phyloP scores from a whole-genome alignment of 2,888 invertebrate species.

The Cephonodes hylas region DNA sequence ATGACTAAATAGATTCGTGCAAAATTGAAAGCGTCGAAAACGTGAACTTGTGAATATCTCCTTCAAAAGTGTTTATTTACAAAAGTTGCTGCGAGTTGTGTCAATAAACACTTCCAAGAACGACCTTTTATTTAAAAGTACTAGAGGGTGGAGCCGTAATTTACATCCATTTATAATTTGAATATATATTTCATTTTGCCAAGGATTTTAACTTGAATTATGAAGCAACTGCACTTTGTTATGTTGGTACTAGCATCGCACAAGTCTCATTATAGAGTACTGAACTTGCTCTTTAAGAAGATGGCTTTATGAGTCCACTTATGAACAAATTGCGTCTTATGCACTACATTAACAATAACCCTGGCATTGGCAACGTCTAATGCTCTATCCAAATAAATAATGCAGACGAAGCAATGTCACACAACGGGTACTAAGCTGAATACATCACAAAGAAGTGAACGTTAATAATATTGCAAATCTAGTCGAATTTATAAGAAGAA shows the following conservation, averaged over 20 bases:
- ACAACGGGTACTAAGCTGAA: no score
- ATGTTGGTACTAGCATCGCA: not conserved
- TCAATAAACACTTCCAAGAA: conserved; percentile 3
- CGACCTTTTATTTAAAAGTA: conserved; percentile 2
- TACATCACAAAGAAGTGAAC: no score
- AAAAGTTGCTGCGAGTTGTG: not conserved
- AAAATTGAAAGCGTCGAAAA: not conserved
- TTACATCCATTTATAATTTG: not conserved
- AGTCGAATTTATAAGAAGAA: no score
- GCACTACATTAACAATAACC: not conserved
- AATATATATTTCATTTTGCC: not conserved
- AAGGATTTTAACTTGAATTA: not conserved
- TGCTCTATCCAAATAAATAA: not conserved
- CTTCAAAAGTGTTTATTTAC: not conserved
- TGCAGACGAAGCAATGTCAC: not conserved
- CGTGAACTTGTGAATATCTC: not conserved
- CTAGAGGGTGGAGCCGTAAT: not conserved
- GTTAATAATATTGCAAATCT: no score
- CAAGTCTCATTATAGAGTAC: not conserved
- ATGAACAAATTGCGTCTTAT: not conserved
- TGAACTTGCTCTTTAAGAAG: not conserved
- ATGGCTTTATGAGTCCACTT: not conserved
- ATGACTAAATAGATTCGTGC: not conserved
- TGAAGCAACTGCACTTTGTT: not conserved
- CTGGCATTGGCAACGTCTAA: not conserved